These are phyloP conservation scores for Zoanthus solanderi DNA, from an alignment of 92 coral and sea anemone genomes.

Conservation along the genomic window DNA sequence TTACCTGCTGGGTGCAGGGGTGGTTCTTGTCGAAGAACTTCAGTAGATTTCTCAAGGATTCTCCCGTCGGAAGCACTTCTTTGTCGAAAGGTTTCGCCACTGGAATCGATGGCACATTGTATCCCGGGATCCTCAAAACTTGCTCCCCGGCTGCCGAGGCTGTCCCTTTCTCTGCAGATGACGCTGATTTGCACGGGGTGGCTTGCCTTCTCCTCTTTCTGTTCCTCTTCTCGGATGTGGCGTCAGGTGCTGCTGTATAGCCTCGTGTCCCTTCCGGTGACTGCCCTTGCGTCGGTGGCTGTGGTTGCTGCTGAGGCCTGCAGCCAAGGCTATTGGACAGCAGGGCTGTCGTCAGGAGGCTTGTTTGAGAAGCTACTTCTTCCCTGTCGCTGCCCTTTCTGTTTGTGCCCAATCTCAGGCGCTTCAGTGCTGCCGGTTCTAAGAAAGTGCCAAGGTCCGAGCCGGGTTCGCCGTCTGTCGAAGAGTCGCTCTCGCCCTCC, in stretches of 20 bases:
- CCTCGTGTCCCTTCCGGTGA: too few species aligned
- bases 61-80: slow-evolving; percentile 9
- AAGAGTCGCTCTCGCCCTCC: background rate
- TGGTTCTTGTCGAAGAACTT: slow-evolving; percentile 13
- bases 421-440: background rate
- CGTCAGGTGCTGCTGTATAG: too few species aligned
- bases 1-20: slow-evolving; percentile 8
- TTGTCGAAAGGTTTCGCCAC: background rate
- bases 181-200: background rate
- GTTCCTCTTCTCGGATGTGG: background rate
- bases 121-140: background rate
- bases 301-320: background rate
- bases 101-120: background rate
- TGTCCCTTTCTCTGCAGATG: background rate
- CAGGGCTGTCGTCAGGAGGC: background rate
- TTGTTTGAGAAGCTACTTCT: background rate
- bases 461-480: background rate
- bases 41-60: background rate
- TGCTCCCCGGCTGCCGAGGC: background rate
- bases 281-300: too few species aligned
- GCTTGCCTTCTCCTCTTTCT: background rate
- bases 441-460: background rate
- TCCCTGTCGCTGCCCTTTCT: background rate
- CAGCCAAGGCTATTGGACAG: background rate
- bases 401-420: background rate